phyloP scores from a whole-genome alignment of 2,113 vertebrate genomes.

The Rousettus leschenaultii region DNA sequence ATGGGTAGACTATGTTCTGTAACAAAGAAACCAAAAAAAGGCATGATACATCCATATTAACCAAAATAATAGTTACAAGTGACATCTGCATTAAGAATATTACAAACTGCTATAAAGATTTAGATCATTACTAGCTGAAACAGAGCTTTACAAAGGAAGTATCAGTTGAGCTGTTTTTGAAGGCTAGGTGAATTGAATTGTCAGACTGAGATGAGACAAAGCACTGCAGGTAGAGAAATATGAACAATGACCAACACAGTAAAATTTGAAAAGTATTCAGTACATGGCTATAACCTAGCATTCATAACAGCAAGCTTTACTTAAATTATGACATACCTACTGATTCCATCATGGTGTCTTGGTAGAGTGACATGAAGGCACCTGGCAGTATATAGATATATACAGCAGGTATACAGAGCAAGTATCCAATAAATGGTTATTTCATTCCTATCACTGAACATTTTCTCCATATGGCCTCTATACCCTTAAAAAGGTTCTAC shows the following conservation, averaged over 20 bases:
- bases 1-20: background rate
- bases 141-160: conserved; percentile 14
- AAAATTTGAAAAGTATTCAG: background rate
- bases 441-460: background rate
- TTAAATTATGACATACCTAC: background rate
- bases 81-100: background rate
- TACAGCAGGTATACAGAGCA: background rate
- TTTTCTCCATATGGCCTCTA: conserved; percentile 13
- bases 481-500: background rate
- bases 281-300: background rate
- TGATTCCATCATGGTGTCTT: background rate
- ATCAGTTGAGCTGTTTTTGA: background rate
- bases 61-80: background rate
- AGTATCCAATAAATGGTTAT: background rate
- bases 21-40: background rate
- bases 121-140: background rate
- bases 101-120: background rate
- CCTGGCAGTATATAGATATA: background rate
- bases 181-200: background rate
- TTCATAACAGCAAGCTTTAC: background rate
- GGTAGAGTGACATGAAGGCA: background rate
- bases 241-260: background rate
- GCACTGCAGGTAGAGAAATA: background rate
- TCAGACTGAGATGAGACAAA: background rate
- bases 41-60: background rate